Conservation (phyloP, 2,797 vertebrate species). For the Tympanoctomys barrerae region DNA sequence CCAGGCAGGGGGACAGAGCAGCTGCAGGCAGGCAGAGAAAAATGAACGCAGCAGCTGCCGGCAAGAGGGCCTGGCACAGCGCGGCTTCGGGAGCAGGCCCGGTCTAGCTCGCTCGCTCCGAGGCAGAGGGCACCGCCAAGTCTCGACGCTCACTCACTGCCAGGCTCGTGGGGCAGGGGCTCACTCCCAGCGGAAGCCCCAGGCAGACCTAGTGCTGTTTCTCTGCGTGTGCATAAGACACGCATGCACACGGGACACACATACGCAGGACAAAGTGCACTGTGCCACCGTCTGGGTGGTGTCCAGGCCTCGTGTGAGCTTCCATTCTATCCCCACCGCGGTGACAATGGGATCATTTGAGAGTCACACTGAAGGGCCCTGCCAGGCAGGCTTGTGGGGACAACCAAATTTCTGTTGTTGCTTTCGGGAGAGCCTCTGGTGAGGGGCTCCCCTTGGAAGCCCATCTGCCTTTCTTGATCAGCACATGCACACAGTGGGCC, state of each 20-base stretch:
- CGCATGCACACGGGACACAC: background rate
- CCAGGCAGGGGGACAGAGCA: background rate
- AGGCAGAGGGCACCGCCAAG: background rate
- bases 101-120: background rate
- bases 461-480: background rate
- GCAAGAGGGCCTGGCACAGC: no score
- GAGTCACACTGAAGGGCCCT: background rate
- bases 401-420: background rate
- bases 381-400: no score
- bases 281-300: background rate
- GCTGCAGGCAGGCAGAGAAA: background rate
- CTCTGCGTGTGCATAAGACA: background rate
- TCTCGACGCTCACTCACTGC: background rate
- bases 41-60: background rate
- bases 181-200: background rate
- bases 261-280: no score
- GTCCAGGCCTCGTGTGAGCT: background rate
- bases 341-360: fast-evolving
- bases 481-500: background rate
- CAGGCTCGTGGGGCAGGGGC: background rate
- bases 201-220: background rate
- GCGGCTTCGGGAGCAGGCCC: background rate
- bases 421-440: background rate
- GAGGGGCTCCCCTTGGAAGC: background rate
- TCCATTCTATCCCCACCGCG: background rate